These are phyloP conservation scores for Chelonus insularis DNA, from an alignment of 1,140 invertebrate species.

Conservation along the genomic window DNA sequence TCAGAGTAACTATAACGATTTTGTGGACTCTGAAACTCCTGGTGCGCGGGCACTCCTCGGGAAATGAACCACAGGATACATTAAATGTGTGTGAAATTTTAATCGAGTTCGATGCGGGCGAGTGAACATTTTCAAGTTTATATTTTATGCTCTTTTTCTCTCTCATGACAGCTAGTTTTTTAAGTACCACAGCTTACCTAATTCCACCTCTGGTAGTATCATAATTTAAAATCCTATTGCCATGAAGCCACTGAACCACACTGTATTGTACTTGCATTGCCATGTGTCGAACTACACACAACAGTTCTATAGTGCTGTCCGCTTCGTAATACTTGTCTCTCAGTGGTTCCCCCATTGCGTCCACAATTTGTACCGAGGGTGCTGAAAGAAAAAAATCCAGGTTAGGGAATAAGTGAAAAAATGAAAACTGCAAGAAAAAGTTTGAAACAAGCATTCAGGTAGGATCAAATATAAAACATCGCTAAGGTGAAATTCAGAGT, in stretches of 20 bases:
- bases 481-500: slow-evolving; percentile 1
- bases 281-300: slow-evolving; percentile 73
- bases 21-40: no score
- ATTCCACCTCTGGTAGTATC: slow-evolving; percentile 75
- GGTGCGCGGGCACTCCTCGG: no score
- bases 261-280: slow-evolving; percentile 67
- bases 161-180: no score
- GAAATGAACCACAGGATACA: no score
- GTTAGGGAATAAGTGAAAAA: not conserved
- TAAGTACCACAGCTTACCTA: slow-evolving; percentile 63
- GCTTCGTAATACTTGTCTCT: slow-evolving; percentile 77
- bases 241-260: slow-evolving; percentile 73
- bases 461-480: slow-evolving; percentile 14
- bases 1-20: no score
- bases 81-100: no score
- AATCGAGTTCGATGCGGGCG: no score
- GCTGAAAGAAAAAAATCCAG: slow-evolving; percentile 61
- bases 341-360: slow-evolving; percentile 69
- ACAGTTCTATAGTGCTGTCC: slow-evolving; percentile 73
- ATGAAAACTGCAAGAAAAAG: not conserved
- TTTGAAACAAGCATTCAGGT: not conserved
- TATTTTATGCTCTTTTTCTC: no score
- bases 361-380: slow-evolving; percentile 75
- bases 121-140: no score
- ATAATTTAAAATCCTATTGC: slow-evolving; percentile 71